These are phyloP conservation scores for Noctilio leporinus DNA, from an alignment of 2,113 vertebrate species.

Conservation along the genomic window DNA sequence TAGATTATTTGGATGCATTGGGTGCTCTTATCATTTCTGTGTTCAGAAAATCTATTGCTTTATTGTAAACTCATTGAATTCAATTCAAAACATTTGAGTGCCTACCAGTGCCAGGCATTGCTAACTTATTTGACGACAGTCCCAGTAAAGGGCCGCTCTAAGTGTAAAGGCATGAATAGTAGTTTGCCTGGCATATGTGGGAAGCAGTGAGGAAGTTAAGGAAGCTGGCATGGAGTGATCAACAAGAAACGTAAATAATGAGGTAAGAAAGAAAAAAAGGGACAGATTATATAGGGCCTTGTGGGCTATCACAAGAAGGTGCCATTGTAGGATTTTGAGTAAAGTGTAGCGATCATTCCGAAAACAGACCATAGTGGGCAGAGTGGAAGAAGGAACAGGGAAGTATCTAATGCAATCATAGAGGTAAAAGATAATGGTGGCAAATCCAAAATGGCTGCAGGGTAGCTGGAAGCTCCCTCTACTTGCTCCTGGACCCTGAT, in stretches of 20 bases:
- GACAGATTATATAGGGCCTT: background rate
- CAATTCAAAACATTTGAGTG: background rate
- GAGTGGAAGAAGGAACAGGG: background rate
- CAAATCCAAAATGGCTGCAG: too few relatives aligned
- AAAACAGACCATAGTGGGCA: background rate
- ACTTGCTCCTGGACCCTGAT: too few relatives aligned
- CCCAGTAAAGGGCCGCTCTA: background rate
- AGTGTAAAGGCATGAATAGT: background rate
- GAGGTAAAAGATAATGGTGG: background rate
- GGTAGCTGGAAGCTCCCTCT: too few relatives aligned
- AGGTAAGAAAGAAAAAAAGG: background rate
- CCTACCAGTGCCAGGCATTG: background rate
- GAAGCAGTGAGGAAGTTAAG: background rate
- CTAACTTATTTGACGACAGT: background rate
- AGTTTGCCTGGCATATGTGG: background rate
- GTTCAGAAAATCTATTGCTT: background rate
- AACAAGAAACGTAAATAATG: background rate
- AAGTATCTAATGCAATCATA: background rate
- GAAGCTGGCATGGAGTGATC: background rate
- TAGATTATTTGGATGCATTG: background rate
- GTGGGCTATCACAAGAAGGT: background rate
- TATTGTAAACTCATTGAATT: background rate
- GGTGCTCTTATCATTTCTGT: background rate
- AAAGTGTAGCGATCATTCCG: background rate
- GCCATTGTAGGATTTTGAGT: background rate